Evolutionary conservation across 1,140 invertebrate genomes (phyloP).

Genomic region (Diorhabda carinulata): DNA sequence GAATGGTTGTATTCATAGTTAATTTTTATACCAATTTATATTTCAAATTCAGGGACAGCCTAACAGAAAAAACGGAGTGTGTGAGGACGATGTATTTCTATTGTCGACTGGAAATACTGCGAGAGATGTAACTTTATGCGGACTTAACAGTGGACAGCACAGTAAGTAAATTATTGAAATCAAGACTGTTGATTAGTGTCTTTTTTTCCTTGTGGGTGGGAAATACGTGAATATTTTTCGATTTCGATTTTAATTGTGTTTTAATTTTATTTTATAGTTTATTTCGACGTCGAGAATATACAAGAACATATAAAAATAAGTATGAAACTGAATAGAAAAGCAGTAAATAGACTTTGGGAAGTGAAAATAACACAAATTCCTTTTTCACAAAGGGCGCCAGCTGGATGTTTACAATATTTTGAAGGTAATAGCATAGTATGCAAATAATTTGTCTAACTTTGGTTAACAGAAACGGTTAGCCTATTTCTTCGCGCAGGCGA

Average conservation of each 20-base stretch:
- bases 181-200: not conserved
- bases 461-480: too few relatives aligned
- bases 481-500: too few relatives aligned
- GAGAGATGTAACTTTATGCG: slow-evolving; percentile 65
- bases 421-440: slow-evolving; percentile 40
- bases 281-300: slow-evolving; percentile 60
- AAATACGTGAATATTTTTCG: not conserved
- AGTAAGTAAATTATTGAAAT: slow-evolving; percentile 48
- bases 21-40: too few relatives aligned
- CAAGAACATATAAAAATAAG: slow-evolving; percentile 48
- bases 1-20: too few relatives aligned
- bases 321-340: slow-evolving; percentile 56
- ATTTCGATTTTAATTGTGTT: not conserved
- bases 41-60: slow-evolving; percentile 62
- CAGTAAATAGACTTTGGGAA: slow-evolving; percentile 69
- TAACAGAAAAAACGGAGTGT: slow-evolving; percentile 71
- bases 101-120: slow-evolving; percentile 55
- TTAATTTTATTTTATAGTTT: slow-evolving; percentile 52
- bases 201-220: not conserved
- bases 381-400: slow-evolving; percentile 68
- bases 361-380: slow-evolving; percentile 62
- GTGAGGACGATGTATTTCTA: slow-evolving; percentile 67
- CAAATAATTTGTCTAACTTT: too few relatives aligned
- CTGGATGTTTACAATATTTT: slow-evolving; percentile 70
- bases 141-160: slow-evolving; percentile 79